Base-by-base conservation (phyloP, 1,140 invertebrate genomes). In the Luehdorfia chinensis region DNA sequence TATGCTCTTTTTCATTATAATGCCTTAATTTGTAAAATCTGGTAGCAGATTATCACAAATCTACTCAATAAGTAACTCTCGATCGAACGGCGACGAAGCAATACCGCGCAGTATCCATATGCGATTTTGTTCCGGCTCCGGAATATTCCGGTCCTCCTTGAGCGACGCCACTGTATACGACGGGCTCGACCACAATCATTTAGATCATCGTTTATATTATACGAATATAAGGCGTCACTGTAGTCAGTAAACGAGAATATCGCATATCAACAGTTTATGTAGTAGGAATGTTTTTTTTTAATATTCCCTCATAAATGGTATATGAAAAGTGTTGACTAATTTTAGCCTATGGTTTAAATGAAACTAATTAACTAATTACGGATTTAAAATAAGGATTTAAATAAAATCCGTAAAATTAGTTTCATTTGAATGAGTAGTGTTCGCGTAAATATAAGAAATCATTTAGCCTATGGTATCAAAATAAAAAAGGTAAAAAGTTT, bases 111-210 rank as follows among this genome's bases (percentile, higher is more conserved):
- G 57, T 70, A 66, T 70, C 61, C 65, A 72, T 58, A 65, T 55
- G 59, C 49, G 55, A 47, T 55, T 61, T 51, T 55, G 79, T 84
- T 84, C 78, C 80, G 80, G 80, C 71, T 78, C 59, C 65, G 67
- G 61, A 80, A 80, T 75, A 66, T 72, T 60, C 80, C 66, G 71
- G 80, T 84, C 80, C 75, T 76, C 80, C 80, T 83, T 84, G 80
- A 84, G 74, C 55, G 59, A 54, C 60, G 61, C 61, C 59, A 61
- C 54, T 66, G 67, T 55, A 59, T 63, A 68, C 66, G n/a, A n/a
- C n/a, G 56, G 56, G 52, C 59, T 58, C 56, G 60, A 61, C 63
- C 60, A 61, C 72, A 72, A 70, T 79, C 70, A 74, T 79, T 73
- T 73, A 69, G 59, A 77, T 71, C 72, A 73, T 77, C 74, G 61